phyloP scores from a whole-genome alignment of 2,888 invertebrate species.

The Drosophila cracens region DNA sequence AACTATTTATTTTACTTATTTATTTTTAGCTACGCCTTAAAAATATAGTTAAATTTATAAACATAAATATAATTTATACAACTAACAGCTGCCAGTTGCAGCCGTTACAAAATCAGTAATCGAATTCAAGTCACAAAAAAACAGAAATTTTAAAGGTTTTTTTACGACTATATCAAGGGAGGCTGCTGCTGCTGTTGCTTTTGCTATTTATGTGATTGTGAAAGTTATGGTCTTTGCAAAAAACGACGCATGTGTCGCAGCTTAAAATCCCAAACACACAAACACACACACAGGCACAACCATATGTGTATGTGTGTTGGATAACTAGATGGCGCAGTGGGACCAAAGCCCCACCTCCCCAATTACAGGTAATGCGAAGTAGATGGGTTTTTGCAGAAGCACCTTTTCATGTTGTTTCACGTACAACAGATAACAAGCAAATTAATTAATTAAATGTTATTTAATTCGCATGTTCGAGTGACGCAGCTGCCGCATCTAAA shows the following conservation, averaged over 20 bases:
- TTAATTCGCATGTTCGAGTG: slow-evolving; percentile 56
- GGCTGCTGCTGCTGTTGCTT: slow-evolving; percentile 23
- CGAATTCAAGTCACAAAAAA: slow-evolving; percentile 21
- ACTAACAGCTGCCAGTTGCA: slow-evolving; percentile 30
- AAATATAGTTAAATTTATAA: slow-evolving; percentile 27
- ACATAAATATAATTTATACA: not conserved
- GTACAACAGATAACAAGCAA: slow-evolving; percentile 58
- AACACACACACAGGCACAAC: not conserved
- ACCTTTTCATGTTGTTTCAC: slow-evolving; percentile 39
- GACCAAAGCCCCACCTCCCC: not conserved
- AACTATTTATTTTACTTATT: too few relatives aligned
- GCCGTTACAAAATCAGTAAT: slow-evolving; percentile 5
- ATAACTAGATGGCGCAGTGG: not conserved
- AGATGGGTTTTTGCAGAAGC: slow-evolving; percentile 15
- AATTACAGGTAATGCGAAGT: slow-evolving; percentile 28
- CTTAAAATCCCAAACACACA: slow-evolving; percentile 14
- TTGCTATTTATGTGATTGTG: slow-evolving; percentile 39
- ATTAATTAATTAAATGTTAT: slow-evolving; percentile 76
- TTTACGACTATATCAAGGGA: slow-evolving; percentile 14
- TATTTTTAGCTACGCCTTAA: not conserved
- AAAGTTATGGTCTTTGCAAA: slow-evolving; percentile 45
- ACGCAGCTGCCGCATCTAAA: slow-evolving; percentile 72
- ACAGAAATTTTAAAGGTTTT: slow-evolving; percentile 16
- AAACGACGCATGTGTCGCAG: slow-evolving; percentile 56
- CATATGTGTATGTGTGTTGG: slow-evolving; percentile 12